phyloP scores from a whole-genome alignment of 2,113 vertebrate species.

The Cochlearius cochlearius region DNA sequence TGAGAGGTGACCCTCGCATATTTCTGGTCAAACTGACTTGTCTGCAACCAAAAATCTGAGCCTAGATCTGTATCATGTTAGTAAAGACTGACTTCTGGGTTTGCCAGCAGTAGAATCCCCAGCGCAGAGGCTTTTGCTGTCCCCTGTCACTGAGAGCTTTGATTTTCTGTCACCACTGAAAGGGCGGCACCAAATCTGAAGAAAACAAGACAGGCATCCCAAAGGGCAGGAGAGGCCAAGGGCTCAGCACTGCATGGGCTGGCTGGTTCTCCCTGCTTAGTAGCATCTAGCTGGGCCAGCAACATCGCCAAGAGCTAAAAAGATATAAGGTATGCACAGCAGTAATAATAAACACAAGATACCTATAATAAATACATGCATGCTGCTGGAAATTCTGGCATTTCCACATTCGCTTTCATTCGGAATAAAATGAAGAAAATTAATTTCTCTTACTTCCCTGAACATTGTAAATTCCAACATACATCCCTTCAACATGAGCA shows the following conservation, averaged over 20 bases:
- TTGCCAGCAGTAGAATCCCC: background rate
- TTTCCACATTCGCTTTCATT: background rate
- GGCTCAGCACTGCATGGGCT: background rate
- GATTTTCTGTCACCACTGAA: background rate
- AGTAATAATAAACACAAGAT: background rate
- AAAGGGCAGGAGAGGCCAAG: background rate
- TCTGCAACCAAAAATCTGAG: background rate
- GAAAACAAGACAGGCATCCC: background rate
- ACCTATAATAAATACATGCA: background rate
- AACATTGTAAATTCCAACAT: background rate
- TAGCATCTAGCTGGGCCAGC: background rate
- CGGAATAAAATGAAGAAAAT: background rate
- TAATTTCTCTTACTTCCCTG: background rate
- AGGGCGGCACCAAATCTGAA: background rate
- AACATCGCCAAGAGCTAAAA: background rate
- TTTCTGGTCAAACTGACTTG: background rate
- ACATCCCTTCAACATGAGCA: background rate
- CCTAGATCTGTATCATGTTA: background rate
- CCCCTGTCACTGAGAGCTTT: background rate
- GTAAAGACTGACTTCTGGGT: background rate
- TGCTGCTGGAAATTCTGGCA: background rate
- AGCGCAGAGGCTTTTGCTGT: background rate
- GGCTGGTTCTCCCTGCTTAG: background rate
- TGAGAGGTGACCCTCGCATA: background rate
- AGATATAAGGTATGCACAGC: background rate